phyloP scores from a whole-genome alignment of 2,797 vertebrate genomes.

The Scyliorhinus canicula region DNA sequence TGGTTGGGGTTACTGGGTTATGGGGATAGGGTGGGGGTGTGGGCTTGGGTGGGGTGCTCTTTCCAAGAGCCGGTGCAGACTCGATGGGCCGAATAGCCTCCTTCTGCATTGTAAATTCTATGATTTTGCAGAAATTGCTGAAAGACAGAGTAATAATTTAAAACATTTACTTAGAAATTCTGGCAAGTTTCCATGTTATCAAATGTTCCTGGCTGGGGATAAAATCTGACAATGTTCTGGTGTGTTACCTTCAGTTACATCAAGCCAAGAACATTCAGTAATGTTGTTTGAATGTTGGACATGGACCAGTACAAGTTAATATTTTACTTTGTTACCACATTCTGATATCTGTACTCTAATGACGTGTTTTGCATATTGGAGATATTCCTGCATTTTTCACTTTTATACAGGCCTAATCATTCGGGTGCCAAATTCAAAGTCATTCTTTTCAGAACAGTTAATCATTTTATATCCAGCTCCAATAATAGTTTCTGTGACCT shows the following conservation, averaged over 20 bases:
- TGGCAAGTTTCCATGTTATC: neutral
- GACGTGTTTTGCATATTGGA: neutral
- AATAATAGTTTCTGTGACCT: neutral
- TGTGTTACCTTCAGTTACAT: neutral
- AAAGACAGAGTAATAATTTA: neutral
- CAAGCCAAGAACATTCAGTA: neutral
- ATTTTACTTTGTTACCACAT: neutral
- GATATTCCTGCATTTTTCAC: neutral
- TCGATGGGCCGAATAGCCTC: too few relatives aligned
- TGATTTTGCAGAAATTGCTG: neutral
- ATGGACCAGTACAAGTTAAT: neutral
- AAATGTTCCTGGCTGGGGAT: neutral
- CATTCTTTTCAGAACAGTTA: neutral
- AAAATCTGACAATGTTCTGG: neutral
- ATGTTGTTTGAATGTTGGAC: neutral
- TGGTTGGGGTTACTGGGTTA: too few relatives aligned
- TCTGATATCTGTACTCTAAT: neutral
- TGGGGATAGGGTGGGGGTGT: too few relatives aligned
- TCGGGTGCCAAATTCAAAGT: conserved; percentile 2
- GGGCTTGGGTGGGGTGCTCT: too few relatives aligned
- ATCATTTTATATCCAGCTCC: neutral
- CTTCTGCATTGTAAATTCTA: too few relatives aligned
- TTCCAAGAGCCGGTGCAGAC: too few relatives aligned
- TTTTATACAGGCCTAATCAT: neutral
- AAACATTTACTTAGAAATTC: neutral